Percentiles rank a stretch among this genome's conserved stretches.
phyloP scores from a whole-genome alignment of 1,140 invertebrate species.

The Panulirus ornatus region DNA sequence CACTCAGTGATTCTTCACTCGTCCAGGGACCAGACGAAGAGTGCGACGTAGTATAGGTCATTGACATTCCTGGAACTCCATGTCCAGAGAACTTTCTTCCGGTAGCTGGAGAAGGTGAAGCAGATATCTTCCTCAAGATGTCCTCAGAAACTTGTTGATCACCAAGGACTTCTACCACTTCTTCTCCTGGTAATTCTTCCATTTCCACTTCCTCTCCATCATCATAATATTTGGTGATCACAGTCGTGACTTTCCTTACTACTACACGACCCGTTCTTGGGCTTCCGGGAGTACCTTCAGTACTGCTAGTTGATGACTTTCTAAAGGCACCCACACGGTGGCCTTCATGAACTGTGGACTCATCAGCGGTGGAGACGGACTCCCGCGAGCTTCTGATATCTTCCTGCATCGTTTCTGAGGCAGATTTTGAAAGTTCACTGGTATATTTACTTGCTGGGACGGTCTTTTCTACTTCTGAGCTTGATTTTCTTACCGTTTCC shows the following conservation, averaged over 20 bases:
- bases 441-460: conserved; percentile 3
- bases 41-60: conserved; percentile 41
- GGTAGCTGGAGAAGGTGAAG: conserved; percentile 67
- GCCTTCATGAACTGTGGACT: conserved; percentile 25
- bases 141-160: conserved; percentile 71
- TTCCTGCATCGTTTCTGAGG: conserved; percentile 38
- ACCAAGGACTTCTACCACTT: conserved; percentile 74
- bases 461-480: conserved; percentile 29
- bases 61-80: conserved; percentile 39
- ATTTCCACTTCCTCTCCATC: conserved; percentile 75
- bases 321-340: conserved; percentile 48
- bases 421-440: conserved; percentile 32
- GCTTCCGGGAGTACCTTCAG: conserved; percentile 70
- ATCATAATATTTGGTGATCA: conserved; percentile 75
- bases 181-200: conserved; percentile 73
- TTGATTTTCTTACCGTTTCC: background rate
- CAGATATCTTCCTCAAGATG: conserved; percentile 72
- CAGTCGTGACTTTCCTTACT: conserved; percentile 73
- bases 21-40: conserved; percentile 65
- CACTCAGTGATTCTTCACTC: conserved; percentile 65
- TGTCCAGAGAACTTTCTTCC: conserved; percentile 52
- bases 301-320: conserved; percentile 72
- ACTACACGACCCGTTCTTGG: conserved; percentile 74
- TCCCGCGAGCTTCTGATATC: conserved; percentile 60
- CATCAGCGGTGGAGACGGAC: conserved; percentile 50